Base-by-base conservation (phyloP, 1,140 invertebrate species). In the Philaenus spumarius region DNA sequence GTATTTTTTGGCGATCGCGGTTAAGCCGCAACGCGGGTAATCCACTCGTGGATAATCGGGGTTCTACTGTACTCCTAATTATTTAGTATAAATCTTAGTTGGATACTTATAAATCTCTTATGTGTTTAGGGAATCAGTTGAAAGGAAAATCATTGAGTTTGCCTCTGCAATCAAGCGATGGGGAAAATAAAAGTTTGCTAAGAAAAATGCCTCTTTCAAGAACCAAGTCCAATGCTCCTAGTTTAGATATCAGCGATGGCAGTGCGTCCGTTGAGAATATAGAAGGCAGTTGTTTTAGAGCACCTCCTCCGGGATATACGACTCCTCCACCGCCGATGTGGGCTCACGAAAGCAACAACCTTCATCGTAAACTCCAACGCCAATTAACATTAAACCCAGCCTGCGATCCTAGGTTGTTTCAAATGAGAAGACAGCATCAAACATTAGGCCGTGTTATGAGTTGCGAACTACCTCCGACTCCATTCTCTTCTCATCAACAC, bases 311-410 rank as follows among this genome's bases (percentile, higher is more conserved):
- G 17, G 52, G 53, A 17, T 51, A 46, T 39, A 22, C 39, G 24
- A 43, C 35, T 6, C 48, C 26, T 15, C n/a, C 55, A 2, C 55
- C 55, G 15, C 42, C 55, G 11, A 47, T 58, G 53, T 66, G 48
- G 61, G 66, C 26, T 9, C 26, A 30, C 9, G 72, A 75, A 20
- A 72, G 80, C 11, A 75, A 75, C 4, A 90, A 89, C 66, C 78
- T 84, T 42, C 90, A 93, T 66, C 75, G 82, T 48, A 92, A 91
- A 69, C 72, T 95, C 3, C 85, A 86, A 46, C 77, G 90, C 23
- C 89, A 93, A 65, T 74, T 91, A 17, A 89, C 89, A 1, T 70
- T 93, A 0, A 93, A 92, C 74, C 89, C 89, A 1, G 72, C 74
- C 2, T 84, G 81, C 62, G 90, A 93, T 74, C 82, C 87, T 7